Evolutionary conservation across 2,113 vertebrate genomes (phyloP).

Genomic region (Trogon surrucura): DNA sequence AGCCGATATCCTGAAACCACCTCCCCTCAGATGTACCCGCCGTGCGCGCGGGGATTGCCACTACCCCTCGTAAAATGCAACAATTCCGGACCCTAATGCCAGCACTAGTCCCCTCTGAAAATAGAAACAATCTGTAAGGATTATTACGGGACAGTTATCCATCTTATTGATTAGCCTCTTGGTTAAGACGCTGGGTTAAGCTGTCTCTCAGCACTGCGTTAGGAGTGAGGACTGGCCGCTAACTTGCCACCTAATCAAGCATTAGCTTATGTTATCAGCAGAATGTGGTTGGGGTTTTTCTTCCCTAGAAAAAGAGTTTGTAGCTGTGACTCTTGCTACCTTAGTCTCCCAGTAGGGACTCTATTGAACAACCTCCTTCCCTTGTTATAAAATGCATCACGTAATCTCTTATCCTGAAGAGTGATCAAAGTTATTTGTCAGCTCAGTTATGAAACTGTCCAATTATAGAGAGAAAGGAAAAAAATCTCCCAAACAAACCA

Average conservation of each 20-base stretch:
- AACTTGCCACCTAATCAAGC: background rate
- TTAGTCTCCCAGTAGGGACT: conserved; percentile 2
- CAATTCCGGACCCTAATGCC: conserved; percentile 10
- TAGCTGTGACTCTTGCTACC: conserved; percentile 14
- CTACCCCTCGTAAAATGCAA: background rate
- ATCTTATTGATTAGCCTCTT: conserved; percentile 39
- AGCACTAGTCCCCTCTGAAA: conserved; percentile 27
- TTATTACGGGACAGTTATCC: conserved; percentile 61
- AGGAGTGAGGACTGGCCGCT: background rate
- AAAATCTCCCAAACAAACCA: conserved; percentile 55
- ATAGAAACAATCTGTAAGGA: conserved; percentile 22
- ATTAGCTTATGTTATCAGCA: background rate
- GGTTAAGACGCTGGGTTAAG: conserved; percentile 45
- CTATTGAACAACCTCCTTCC: conserved; percentile 10
- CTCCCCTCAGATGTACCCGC: background rate
- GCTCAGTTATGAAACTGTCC: conserved; percentile 60
- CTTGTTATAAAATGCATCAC: conserved; percentile 54
- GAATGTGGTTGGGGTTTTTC: background rate
- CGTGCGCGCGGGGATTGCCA: background rate
- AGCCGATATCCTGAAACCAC: background rate
- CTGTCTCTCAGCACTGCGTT: conserved; percentile 4
- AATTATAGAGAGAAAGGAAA: conserved; percentile 45
- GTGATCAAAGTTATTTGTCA: conserved; percentile 69
- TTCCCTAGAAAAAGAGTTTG: background rate
- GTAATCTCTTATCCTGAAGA: conserved; percentile 41